Base-by-base conservation (phyloP, 2,888 invertebrate genomes). In the Onchidella celtica region DNA sequence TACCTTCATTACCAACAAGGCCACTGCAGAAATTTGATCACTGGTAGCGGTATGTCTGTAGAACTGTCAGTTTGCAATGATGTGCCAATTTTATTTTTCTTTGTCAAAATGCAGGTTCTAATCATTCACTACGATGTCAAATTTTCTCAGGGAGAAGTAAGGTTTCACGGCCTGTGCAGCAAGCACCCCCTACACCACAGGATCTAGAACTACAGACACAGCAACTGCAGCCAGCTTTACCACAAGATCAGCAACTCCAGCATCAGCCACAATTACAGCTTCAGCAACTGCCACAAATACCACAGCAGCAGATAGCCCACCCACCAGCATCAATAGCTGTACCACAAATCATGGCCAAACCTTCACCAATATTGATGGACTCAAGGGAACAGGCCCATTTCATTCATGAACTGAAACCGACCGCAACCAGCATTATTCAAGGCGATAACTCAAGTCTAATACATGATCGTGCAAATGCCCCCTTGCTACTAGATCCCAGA, bases 341-440 rank as follows among this genome's bases (percentile, higher is more conserved):
- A 29, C 61, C 74, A 61, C 74, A 74, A 3, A 11, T 63, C 3
- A 14, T 63, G 27, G 61, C 36, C 27, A 74, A 74, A 36, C 24
- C 36, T 63, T 14, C 38, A 36, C 24, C 36, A 1, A 38, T 38
- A 3, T 17, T 74, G 0, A 14, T 9, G 21, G 63, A 74, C 21
- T 11, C 57, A 24, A 74, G 61, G 3, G 61, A 61, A 29, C 47
- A 63, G 55, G 47, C 40, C n/a, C 47, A 29, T 9, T 47, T 40
- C 21, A 38, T 75, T 65, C 75, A 75, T 65, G 75, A 75, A 65
- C 63, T 75, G 6, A 75, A 75, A 9, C 74, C 74, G n/a, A 55
- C 29, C 34, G 3, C 32, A 21, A n/a, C 65, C 40, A 75, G 63
- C 24, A 61, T 38, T 29, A 38, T 74, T 27, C 74, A 74, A 27